Base-by-base conservation (phyloP, 1,140 invertebrate species). In the Camponotus vicinus region DNA sequence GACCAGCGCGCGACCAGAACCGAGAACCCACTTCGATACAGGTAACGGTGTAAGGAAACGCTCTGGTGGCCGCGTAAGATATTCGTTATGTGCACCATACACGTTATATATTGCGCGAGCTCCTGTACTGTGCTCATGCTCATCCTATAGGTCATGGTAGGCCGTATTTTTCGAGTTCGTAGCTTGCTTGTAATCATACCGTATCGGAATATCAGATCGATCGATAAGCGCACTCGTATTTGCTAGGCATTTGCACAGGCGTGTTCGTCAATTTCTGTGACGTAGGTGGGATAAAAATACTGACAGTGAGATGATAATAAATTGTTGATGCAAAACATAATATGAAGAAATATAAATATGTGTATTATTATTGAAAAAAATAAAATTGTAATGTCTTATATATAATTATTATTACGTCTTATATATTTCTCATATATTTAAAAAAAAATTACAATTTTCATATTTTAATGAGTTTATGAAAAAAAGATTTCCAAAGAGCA, bases 31-130 rank as follows among this genome's bases (percentile, higher is more conserved):
- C 80, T 90, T 89, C 88, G 67, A 90, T 91, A 82, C 83, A 88
- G 89, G 89, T 94, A 93, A 93, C 93, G 93, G 93, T 93, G 89
- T 89, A 87, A 91, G 84, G 92, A 91, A 92, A 94, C 93, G 93
- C 93, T 93, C 93, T 93, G 92, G 87, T 94, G 92, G 85, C 70
- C 91, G 86, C 88, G 40, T 85, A 91, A 93, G 86, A 89, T 92
- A 90, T 92, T 92, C 86, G 70, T 83, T 90, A 87, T 76, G 85
- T 86, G 76, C 89, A 78, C 77, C 59, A 90, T 83, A 76, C 73
- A 70, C 77, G 55, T 80, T 89, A 67, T 55, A 63, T 79, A 89
- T 83, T 70, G 88, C 75, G 49, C 40, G 78, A 40, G 64, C 77
- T 59, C 61, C 77, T 73, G 82, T 40, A 27, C 27, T 42, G 49